A percentile compares a stretch with the other conserved stretches of the same genome.
phyloP scores from a whole-genome alignment of 2,113 vertebrate genomes.

The Spermophilus dauricus region DNA sequence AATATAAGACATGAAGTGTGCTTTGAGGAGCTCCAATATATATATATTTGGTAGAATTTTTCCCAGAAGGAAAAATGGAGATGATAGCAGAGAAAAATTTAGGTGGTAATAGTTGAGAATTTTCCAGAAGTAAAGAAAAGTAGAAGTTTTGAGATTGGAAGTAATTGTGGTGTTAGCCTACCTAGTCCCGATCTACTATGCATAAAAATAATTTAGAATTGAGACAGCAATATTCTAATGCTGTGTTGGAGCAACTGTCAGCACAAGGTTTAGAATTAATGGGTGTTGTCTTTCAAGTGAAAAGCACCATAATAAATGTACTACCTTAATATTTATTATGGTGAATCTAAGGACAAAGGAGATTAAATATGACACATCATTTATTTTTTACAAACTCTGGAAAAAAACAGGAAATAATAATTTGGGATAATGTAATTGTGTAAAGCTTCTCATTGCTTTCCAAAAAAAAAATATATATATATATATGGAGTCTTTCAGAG shows the following conservation, averaged over 20 bases:
- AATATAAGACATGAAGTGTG: background rate
- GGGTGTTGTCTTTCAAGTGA: slow-evolving; percentile 69
- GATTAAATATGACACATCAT: slow-evolving; percentile 76
- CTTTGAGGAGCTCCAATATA: background rate
- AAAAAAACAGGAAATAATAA: slow-evolving; percentile 81
- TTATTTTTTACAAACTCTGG: slow-evolving; percentile 76
- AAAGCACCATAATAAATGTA: slow-evolving; percentile 74
- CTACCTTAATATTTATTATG: slow-evolving; percentile 77
- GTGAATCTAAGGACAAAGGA: slow-evolving; percentile 75
- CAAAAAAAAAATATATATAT: slow-evolving; percentile 3
- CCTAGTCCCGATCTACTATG: background rate
- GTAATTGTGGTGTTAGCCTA: background rate
- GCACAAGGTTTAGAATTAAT: slow-evolving; percentile 69
- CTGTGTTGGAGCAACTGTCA: slow-evolving; percentile 21
- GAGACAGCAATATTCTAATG: slow-evolving; percentile 51
- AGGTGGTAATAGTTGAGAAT: background rate
- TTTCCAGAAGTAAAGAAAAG: slow-evolving; percentile 57
- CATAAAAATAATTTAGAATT: slow-evolving; percentile 51
- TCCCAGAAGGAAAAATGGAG: background rate
- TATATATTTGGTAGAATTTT: background rate
- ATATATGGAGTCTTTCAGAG: slow-evolving; percentile 39
- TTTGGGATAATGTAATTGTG: slow-evolving; percentile 70
- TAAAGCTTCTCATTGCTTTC: slow-evolving; percentile 55
- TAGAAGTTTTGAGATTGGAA: background rate
- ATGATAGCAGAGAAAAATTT: background rate